Evolutionary conservation across 2,888 invertebrate species (phyloP).

Genomic region (Bimastos eiseni): DNA sequence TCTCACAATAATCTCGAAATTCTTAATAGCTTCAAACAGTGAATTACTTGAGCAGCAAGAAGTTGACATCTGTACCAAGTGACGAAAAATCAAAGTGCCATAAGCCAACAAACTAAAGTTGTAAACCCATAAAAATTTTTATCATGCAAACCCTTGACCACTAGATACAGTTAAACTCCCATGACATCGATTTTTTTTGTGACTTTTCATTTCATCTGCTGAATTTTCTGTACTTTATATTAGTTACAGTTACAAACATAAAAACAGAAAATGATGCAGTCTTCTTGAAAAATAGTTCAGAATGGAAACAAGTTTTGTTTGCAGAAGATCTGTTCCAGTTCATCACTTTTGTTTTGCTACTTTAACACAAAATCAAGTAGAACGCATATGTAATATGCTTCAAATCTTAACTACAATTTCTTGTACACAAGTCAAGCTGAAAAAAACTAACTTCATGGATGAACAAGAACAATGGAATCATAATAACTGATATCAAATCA

Average conservation of each 20-base stretch:
- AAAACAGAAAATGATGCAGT: not conserved
- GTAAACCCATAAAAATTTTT: no score
- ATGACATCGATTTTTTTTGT: no score
- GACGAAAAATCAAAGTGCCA: no score
- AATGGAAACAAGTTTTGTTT: not conserved
- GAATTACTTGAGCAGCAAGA: no score
- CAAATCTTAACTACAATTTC: not conserved
- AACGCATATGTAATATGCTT: not conserved
- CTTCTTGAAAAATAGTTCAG: not conserved
- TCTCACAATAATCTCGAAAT: no score
- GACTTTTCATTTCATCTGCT: not conserved
- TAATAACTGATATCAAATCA: not conserved
- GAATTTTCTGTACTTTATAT: not conserved
- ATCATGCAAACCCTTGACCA: no score
- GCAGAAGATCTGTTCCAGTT: not conserved
- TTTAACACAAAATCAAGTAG: slow-evolving; percentile 13
- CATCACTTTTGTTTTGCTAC: not conserved
- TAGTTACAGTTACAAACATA: not conserved
- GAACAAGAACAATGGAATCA: slow-evolving; percentile 7
- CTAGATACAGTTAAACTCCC: no score
- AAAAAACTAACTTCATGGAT: not conserved
- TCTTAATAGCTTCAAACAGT: no score
- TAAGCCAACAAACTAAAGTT: no score
- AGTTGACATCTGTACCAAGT: no score
- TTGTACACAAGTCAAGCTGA: not conserved